Evolutionary conservation across 2,888 invertebrate genomes (phyloP).

Genomic region (Isoperla grammatica): DNA sequence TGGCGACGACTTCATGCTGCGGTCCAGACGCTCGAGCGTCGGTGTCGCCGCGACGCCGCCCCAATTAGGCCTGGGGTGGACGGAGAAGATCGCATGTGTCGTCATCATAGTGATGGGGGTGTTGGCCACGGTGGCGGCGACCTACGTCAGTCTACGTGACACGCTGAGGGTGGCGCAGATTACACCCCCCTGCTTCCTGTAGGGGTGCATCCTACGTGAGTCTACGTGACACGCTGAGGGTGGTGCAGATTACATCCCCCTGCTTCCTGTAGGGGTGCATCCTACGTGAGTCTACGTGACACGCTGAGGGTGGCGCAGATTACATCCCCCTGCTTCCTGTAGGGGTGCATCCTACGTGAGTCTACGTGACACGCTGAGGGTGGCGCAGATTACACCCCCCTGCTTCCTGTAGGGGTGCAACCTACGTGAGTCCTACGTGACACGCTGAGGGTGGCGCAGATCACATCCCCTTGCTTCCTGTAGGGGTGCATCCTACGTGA

Average conservation of each 20-base stretch:
- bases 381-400: too few species aligned
- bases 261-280: constrained; percentile 44
- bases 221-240: too few species aligned
- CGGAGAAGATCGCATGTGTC: constrained; percentile 46
- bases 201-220: neutral
- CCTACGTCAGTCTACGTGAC: constrained; percentile 63
- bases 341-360: too few species aligned
- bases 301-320: constrained; percentile 59
- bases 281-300: constrained; percentile 63
- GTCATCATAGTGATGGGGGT: constrained; percentile 57
- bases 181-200: constrained; percentile 61
- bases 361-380: too few species aligned
- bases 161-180: constrained; percentile 59
- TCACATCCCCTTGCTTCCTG: too few species aligned
- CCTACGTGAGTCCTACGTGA: too few species aligned
- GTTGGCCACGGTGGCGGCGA: constrained; percentile 59
- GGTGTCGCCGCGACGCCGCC: neutral
- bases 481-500: too few species aligned
- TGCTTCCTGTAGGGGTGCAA: too few species aligned
- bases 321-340: constrained; percentile 61
- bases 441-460: too few species aligned
- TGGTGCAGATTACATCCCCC: too few species aligned
- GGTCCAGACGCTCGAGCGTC: neutral
- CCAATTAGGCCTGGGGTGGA: constrained; percentile 34
- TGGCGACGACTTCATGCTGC: neutral